Base-by-base conservation (phyloP, 1,140 invertebrate genomes). In the Sinella curviseta region DNA sequence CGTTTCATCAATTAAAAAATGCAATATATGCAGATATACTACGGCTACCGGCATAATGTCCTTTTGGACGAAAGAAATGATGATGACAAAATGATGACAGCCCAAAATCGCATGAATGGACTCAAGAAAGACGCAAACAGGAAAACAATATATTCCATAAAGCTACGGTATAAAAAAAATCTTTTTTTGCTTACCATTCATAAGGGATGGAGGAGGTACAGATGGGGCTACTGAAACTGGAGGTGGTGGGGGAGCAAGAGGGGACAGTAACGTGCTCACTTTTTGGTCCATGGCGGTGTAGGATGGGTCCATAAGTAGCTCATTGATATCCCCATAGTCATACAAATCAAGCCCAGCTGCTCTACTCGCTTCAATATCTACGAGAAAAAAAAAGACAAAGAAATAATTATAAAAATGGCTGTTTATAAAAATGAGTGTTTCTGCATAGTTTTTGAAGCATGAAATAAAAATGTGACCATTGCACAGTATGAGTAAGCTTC, bases 281-380 rank as follows among this genome's bases (percentile, higher is more conserved):
- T 82, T 81, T 75, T 78, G 73, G 35, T 83, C 84, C 78, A 87
- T 86, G 78, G 89, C 88, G 85, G 91, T 70, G 30, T 70, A 70
- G 3, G 65, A 91, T 55, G 88, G 89, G 35, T 87, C 86, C 84
- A 93, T 48, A 24, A 75, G 88, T 86, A 92, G 92, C 84, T 92
- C 91, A 78, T 88, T 90, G 83, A 94, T 88, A 86, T 95, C 93
- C 83, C 93, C 91, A 80, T 91, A 90, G 84, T 94, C 93, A 88
- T 93, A 94, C 84, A 93, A 89, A 85, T 83, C 82, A 78, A 82
- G 55, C 30, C 81, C 77, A 34, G 74, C 33, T 30, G 24, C 77
- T 78, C 90, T 88, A 82, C 92, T 91, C 83, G 91, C 89, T 86
- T 92, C 91, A 33, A 92, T 90, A 85, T 93, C 92, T 93, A 88